Evolutionary conservation across 2,113 vertebrate species (phyloP).

Genomic region (Hemichromis elongatus): DNA sequence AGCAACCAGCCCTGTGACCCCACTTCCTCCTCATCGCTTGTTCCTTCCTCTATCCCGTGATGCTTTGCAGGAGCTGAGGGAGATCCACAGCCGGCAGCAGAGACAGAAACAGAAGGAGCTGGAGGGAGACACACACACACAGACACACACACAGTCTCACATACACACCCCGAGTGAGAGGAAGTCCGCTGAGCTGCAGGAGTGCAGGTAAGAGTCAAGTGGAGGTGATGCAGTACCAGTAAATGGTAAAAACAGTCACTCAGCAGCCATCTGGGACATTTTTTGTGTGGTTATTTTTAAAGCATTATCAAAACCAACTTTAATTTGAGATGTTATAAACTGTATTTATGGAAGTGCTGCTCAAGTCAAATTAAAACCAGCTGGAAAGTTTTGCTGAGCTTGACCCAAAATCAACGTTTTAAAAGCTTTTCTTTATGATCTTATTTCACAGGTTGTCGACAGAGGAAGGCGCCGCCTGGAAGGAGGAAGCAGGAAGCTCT

Average conservation of each 20-base stretch:
- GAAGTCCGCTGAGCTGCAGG: constrained; percentile 62
- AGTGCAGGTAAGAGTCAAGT: constrained; percentile 48
- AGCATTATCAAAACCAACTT: not conserved
- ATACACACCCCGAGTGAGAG: constrained; percentile 41
- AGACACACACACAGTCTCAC: constrained; percentile 41
- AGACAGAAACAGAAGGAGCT: constrained; percentile 86
- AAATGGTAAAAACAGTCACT: not conserved
- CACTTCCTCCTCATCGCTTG: constrained; percentile 48
- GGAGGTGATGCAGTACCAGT: not conserved
- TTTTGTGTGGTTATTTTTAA: not conserved
- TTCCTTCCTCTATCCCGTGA: constrained; percentile 55
- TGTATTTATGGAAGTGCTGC: not conserved
- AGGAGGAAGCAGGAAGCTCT: constrained; percentile 38
- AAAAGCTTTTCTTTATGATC: not conserved
- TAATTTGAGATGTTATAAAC: not conserved
- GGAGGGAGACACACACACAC: constrained; percentile 54
- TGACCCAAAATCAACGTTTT: not conserved
- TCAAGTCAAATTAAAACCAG: not conserved
- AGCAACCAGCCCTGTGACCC: constrained; percentile 41
- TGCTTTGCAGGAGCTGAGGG: constrained; percentile 87
- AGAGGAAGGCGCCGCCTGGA: constrained; percentile 59
- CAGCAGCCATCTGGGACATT: not conserved
- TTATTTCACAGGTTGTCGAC: constrained; percentile 45
- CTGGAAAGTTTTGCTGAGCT: fast-evolving
- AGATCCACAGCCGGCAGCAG: constrained; percentile 92